Conservation (phyloP, 2,113 vertebrate genomes). For the Pseudonaja textilis region DNA sequence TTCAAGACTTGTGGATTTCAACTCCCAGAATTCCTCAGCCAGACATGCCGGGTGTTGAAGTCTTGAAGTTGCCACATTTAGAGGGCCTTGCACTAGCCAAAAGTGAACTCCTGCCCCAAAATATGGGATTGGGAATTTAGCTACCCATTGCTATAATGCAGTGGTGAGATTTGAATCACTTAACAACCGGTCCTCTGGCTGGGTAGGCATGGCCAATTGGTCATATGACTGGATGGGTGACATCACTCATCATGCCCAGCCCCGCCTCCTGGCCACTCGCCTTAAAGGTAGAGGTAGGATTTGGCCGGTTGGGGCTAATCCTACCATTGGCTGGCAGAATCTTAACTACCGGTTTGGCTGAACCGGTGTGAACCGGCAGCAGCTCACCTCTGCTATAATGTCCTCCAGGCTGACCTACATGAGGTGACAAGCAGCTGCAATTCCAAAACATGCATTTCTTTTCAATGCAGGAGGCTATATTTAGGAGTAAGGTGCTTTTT, state of each 20-base stretch:
- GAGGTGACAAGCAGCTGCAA: neutral
- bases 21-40: neutral
- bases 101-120: neutral
- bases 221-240: too few species aligned
- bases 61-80: neutral
- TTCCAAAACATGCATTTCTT: neutral
- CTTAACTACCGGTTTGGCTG: too few species aligned
- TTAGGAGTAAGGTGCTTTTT: neutral
- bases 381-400: too few species aligned
- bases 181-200: too few species aligned
- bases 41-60: neutral
- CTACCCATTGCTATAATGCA: neutral
- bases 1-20: neutral
- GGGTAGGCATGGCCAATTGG: too few species aligned
- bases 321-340: too few species aligned
- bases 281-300: too few species aligned
- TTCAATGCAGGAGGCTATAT: neutral
- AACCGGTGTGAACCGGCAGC: too few species aligned
- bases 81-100: neutral
- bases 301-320: too few species aligned
- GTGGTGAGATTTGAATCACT: too few species aligned
- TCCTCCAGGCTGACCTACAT: neutral
- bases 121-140: neutral
- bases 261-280: too few species aligned
- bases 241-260: too few species aligned